Conservation (phyloP, 2,797 vertebrate genomes). For the Neostethus bicornis region DNA sequence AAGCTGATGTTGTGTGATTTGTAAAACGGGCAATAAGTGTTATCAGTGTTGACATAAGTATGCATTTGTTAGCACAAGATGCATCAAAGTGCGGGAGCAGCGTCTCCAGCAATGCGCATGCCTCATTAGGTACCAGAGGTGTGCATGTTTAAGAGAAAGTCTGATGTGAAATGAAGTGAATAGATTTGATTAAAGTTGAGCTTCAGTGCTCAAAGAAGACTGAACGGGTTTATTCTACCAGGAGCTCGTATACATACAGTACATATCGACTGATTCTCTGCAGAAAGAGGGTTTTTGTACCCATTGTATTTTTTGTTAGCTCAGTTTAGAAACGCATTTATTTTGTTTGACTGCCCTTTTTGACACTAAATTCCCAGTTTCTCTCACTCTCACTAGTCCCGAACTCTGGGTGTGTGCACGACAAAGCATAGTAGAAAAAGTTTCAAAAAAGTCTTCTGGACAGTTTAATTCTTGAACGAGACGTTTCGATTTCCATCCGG, state of each 20-base stretch:
- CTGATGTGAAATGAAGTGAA: conserved; percentile 33
- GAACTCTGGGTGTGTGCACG: no score
- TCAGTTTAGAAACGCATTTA: no score
- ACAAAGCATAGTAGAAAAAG: no score
- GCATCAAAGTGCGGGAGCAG: conserved; percentile 50
- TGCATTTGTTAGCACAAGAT: conserved; percentile 61
- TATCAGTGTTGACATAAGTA: conserved; percentile 66
- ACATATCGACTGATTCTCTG: conserved; percentile 5
- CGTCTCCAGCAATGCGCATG: conserved; percentile 44
- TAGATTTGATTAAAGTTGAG: conserved; percentile 21
- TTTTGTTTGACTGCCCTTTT: no score
- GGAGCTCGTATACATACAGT: no score
- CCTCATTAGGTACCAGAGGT: conserved; percentile 45
- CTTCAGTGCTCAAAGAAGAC: conserved; percentile 27
- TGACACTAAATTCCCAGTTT: no score
- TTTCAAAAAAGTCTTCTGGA: no score
- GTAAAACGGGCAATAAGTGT: conserved; percentile 42
- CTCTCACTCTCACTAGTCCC: no score
- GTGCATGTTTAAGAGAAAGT: conserved; percentile 10
- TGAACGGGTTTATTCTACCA: no score
- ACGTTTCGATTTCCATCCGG: no score
- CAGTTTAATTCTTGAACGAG: no score
- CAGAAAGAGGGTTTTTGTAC: background rate
- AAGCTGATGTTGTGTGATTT: conserved; percentile 37
- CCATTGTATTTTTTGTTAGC: no score